Evolutionary conservation across 2,888 invertebrate species (phyloP).

Genomic region (Polia nebulosa): DNA sequence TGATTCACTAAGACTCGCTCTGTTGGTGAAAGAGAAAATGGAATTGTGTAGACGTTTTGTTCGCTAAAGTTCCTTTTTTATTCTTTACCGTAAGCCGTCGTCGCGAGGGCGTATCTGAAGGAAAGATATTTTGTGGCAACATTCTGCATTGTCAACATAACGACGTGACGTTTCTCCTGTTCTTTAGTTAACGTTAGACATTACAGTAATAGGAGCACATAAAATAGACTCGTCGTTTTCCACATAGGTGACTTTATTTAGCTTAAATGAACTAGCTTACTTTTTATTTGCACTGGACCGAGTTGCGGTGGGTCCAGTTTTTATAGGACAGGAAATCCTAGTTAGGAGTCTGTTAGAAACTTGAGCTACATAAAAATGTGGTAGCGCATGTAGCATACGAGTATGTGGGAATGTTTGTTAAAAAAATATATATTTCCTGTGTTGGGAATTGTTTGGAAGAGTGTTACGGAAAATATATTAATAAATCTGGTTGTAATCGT

Average conservation of each 20-base stretch:
- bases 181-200: conserved; percentile 71
- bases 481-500: conserved; percentile 79
- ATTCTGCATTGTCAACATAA: conserved; percentile 78
- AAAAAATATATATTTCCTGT: conserved; percentile 60
- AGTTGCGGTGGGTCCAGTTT: conserved; percentile 63
- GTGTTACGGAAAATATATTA: conserved; percentile 70
- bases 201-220: conserved; percentile 73
- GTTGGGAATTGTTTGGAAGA: conserved; percentile 22
- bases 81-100: conserved; percentile 74
- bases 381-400: conserved; percentile 34
- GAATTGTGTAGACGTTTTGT: conserved; percentile 89
- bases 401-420: conserved; percentile 49
- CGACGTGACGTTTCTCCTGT: conserved; percentile 73
- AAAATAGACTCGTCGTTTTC: conserved; percentile 68
- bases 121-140: conserved; percentile 79
- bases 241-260: conserved; percentile 63
- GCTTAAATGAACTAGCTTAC: conserved; percentile 64
- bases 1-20: conserved; percentile 88
- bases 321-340: conserved; percentile 70
- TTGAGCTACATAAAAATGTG: conserved; percentile 63
- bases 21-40: conserved; percentile 89
- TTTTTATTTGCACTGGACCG: conserved; percentile 65
- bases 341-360: conserved; percentile 66
- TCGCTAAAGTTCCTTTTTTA: conserved; percentile 82
- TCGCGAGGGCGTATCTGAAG: conserved; percentile 71